Conservation (phyloP, 2,888 invertebrate species). For the Polydrusus cervinus region DNA sequence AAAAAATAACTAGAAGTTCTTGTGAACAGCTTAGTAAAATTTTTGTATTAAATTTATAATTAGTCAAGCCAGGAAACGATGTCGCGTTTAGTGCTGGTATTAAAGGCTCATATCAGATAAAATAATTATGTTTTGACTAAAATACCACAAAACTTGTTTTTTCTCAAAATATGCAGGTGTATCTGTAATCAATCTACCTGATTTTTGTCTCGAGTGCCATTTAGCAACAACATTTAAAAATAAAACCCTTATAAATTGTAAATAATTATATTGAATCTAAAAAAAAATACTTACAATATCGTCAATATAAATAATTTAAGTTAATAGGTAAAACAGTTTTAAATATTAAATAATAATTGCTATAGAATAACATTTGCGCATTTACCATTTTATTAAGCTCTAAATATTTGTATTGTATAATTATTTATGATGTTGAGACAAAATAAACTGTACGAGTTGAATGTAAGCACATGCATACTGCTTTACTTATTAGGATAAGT, state of each 20-base stretch:
- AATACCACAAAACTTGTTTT: no score
- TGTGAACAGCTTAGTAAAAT: no score
- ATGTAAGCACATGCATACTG: no score
- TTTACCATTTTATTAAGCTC: not conserved
- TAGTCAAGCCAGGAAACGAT: no score
- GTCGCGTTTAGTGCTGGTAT: no score
- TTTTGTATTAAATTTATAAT: no score
- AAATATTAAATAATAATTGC: constrained; percentile 5
- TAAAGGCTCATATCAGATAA: no score
- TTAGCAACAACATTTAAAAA: not conserved
- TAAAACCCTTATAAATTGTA: not conserved
- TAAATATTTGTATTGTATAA: not conserved
- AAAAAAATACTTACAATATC: constrained; percentile 12
- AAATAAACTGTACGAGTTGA: no score
- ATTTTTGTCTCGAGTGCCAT: not conserved
- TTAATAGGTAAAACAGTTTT: constrained; percentile 14
- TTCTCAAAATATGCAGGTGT: no score
- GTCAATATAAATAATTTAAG: constrained; percentile 26
- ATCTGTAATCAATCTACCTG: no score
- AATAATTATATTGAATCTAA: constrained; percentile 12
- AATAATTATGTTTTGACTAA: no score
- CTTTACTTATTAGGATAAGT: constrained; percentile 4
- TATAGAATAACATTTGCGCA: not conserved
- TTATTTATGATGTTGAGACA: not conserved
- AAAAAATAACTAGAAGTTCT: no score